These are phyloP conservation scores for Caenorhabditis macrosperma DNA, from an alignment of 2,888 invertebrate species.

Conservation along the genomic window DNA sequence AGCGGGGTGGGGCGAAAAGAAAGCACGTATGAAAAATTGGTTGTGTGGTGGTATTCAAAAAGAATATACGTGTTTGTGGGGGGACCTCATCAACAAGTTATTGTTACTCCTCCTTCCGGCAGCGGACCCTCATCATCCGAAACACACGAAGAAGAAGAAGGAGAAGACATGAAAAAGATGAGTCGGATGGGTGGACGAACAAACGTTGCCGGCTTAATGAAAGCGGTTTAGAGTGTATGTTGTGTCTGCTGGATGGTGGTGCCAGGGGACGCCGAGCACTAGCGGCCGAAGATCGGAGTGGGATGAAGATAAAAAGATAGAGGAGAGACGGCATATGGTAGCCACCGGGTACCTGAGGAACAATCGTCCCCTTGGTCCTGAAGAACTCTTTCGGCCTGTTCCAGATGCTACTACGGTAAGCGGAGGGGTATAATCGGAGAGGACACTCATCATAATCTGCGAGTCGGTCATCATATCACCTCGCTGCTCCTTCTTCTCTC, in stretches of 20 bases:
- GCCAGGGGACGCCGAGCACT: conserved; percentile 18
- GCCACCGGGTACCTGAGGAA: too few species aligned
- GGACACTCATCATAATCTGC: not conserved
- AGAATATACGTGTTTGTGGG: conserved; percentile 4
- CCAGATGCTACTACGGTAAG: too few species aligned
- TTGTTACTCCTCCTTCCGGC: not conserved
- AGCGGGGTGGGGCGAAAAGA: not conserved
- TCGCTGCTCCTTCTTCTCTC: not conserved
- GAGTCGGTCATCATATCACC: not conserved
- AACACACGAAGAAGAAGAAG: not conserved
- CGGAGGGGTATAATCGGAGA: too few species aligned
- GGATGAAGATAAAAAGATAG: not conserved
- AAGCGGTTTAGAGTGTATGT: conserved; percentile 16
- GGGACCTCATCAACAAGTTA: conserved; percentile 11
- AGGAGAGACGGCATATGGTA: too few species aligned
- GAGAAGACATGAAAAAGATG: not conserved
- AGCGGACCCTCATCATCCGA: not conserved
- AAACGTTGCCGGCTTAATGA: conserved; percentile 16
- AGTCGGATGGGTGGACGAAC: conserved; percentile 5
- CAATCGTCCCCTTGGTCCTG: too few species aligned
- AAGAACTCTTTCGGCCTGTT: too few species aligned
- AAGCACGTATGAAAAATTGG: conserved; percentile 21
- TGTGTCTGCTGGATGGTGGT: conserved; percentile 12
- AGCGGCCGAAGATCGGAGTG: conserved; percentile 1
- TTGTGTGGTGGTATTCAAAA: conserved; percentile 1